These are phyloP conservation scores for Julus scanicus DNA, from an alignment of 2,888 invertebrate genomes.

Conservation along the genomic window DNA sequence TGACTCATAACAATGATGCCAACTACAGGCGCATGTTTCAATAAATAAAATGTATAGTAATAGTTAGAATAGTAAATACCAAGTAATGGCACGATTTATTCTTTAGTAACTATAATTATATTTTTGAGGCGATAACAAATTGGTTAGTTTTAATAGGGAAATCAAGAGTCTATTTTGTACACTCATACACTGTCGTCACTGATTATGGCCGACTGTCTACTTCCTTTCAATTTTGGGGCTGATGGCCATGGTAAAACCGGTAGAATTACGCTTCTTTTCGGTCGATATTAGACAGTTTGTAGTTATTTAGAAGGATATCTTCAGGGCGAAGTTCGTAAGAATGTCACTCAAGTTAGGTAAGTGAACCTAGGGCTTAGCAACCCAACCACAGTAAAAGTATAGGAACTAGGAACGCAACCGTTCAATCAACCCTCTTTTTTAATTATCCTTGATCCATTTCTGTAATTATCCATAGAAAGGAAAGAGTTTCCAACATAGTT, in stretches of 20 bases:
- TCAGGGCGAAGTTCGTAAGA: neutral
- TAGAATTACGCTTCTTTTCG: neutral
- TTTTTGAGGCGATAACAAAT: neutral
- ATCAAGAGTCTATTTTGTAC: neutral
- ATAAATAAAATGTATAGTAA: neutral
- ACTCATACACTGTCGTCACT: neutral
- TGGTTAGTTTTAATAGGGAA: neutral
- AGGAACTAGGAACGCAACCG: neutral
- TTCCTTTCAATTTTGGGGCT: neutral
- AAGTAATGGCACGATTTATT: neutral
- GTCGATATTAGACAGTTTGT: neutral
- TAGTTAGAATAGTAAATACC: neutral
- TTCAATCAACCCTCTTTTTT: slow-evolving; percentile 32
- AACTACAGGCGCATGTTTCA: neutral
- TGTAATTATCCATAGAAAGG: neutral
- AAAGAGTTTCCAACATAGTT: neutral
- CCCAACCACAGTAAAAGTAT: neutral
- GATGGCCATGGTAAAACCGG: slow-evolving; percentile 42
- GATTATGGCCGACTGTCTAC: slow-evolving; percentile 21
- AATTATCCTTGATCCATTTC: slow-evolving; percentile 29
- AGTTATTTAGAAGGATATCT: slow-evolving; percentile 15
- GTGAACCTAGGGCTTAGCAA: neutral
- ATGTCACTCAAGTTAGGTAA: slow-evolving; percentile 13
- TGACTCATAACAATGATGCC: slow-evolving; percentile 5
- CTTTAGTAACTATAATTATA: neutral